Base-by-base conservation (phyloP, 1,140 invertebrate species). In the Dysdera silvatica region DNA sequence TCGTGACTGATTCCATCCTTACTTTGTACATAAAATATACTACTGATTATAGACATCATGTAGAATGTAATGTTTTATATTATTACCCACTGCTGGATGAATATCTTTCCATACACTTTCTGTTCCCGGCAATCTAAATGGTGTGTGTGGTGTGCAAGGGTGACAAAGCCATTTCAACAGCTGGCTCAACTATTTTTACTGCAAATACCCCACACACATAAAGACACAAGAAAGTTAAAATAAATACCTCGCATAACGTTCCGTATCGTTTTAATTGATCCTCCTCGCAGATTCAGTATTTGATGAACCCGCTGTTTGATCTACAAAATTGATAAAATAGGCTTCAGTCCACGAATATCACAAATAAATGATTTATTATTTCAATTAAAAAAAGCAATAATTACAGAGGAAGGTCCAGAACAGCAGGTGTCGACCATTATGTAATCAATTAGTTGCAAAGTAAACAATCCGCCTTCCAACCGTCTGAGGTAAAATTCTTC, bases 381-480 rank as follows among this genome's bases (percentile, higher is more conserved):
- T 52, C 26, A 41, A 43, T 3, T 32, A 35, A 65, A 28, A 31
- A n/a, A n/a, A n/a, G 6, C 12, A 40, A 2, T 20, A 72, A 74
- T 71, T 66, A 95, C 85, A 5, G 84, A 80, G 3, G 84, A 74
- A 35, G 85, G 82, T 2, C 85, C 83, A 29, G 83, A 66, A 43
- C 65, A 60, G 72, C 91, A 95, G 28, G 92, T 86, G 78, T 98
- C 94, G 51, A 98, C 77, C 74, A 98, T 88, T 65, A 98, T 89
- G 73, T 95, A 94, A 77, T 98, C 94, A 41, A 98, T 85, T 48
- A 96, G 80, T 78, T 99, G 95, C 35, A 99, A 79, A 0, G 93
- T 95, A 74, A 98, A 99, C 12, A 99, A 78, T 0, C 96, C 96
- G 2, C 87, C 87, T 58, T 96, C 91, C 26, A 99, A 76, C 60